A percentile compares a stretch with the other conserved stretches of the same genome.
These are phyloP conservation scores for Cistogaster globosa DNA, from an alignment of 2,888 invertebrate species.

Conservation along the genomic window DNA sequence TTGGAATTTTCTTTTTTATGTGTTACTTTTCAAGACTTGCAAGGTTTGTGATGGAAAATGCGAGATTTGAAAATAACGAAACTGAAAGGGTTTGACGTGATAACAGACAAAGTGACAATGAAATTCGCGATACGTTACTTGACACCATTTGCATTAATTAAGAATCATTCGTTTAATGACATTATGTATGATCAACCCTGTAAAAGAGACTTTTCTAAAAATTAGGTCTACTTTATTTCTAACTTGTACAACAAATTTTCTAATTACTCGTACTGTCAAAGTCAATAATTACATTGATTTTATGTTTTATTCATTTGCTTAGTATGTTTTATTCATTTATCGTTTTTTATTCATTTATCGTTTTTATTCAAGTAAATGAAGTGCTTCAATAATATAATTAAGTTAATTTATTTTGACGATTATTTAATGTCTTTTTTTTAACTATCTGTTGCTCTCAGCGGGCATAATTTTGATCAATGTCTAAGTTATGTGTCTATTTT, in stretches of 20 bases:
- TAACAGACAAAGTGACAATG: too few relatives aligned
- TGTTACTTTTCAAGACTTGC: too few relatives aligned
- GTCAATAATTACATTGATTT: constrained; percentile 13
- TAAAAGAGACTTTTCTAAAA: not conserved
- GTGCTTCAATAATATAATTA: constrained; percentile 66
- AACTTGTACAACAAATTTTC: not conserved
- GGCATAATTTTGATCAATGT: constrained; percentile 72
- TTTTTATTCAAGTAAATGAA: constrained; percentile 27
- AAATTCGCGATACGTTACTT: too few relatives aligned
- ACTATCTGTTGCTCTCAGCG: constrained; percentile 66
- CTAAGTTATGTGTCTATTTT: constrained; percentile 71
- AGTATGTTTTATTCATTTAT: constrained; percentile 3
- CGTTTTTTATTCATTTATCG: constrained; percentile 9
- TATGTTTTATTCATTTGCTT: not conserved
- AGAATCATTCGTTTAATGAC: too few relatives aligned
- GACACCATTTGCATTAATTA: too few relatives aligned
- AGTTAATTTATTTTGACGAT: constrained; percentile 68
- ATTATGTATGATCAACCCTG: too few relatives aligned
- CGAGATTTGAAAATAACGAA: too few relatives aligned
- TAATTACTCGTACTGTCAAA: not conserved
- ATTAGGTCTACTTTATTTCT: not conserved
- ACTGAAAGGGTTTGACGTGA: too few relatives aligned
- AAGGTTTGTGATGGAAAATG: too few relatives aligned
- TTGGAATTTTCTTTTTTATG: too few relatives aligned
- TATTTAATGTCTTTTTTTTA: constrained; percentile 67